phyloP scores from a whole-genome alignment of 2,113 vertebrate species.

The Halichoeres trimaculatus region DNA sequence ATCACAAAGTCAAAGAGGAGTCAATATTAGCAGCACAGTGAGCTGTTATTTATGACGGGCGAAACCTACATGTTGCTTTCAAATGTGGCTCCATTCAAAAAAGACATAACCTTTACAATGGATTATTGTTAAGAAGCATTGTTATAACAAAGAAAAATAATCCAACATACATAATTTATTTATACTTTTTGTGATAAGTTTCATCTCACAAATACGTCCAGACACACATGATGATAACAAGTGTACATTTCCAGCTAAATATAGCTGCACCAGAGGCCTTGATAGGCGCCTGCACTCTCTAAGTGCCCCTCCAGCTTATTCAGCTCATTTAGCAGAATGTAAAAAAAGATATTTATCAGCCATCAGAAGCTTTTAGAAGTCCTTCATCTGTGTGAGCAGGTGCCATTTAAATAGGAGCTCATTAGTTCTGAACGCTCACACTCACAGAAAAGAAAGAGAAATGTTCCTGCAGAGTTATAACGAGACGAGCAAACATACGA shows the following conservation, averaged over 20 bases:
- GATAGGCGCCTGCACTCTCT: background rate
- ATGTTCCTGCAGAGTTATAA: conserved; percentile 14
- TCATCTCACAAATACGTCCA: too few species aligned
- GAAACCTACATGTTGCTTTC: too few species aligned
- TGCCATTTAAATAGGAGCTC: conserved; percentile 18
- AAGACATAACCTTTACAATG: too few species aligned
- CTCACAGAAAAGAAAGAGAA: background rate
- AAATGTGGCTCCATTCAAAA: too few species aligned
- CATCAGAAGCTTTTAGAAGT: background rate
- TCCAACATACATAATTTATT: too few species aligned
- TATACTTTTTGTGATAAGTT: too few species aligned
- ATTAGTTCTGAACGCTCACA: conserved; percentile 16
- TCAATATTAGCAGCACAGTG: too few species aligned
- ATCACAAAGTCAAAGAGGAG: too few species aligned
- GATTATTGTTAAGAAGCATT: too few species aligned
- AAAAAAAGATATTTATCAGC: background rate
- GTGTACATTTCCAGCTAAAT: background rate
- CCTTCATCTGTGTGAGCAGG: background rate
- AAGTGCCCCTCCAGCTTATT: background rate
- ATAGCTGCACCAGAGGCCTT: background rate
- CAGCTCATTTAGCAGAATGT: background rate
- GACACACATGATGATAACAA: too few species aligned
- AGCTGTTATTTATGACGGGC: too few species aligned
- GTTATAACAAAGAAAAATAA: too few species aligned
- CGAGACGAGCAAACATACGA: conserved; percentile 16